Evolutionary conservation across 2,888 invertebrate species (phyloP), one percentile per base, ranked within the genome.

Genomic region (Euclidia mi): DNA sequence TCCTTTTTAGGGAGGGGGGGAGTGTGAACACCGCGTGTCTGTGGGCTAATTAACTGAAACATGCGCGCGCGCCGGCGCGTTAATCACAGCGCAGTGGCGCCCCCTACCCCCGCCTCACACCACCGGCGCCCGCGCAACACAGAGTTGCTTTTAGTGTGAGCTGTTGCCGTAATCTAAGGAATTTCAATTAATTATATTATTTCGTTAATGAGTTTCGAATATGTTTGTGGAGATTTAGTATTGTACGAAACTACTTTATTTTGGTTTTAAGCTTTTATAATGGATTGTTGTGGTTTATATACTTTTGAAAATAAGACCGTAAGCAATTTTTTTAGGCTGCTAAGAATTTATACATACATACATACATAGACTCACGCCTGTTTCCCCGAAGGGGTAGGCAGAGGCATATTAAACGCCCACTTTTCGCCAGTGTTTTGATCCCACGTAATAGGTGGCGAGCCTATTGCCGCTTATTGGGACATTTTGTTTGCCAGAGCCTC

Each of bases 121-220:
- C 61, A 37, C 53, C 66, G 43, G 61, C 65, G 32, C 71, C 78
- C 70, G 76, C 76, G 75, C 76, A 84, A 92, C 92, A 92, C 88
- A 78, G 85, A 89, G 87, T 89, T 89, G 92, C 93, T 93, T 89
- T 93, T 92, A 93, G 91, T 85, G 89, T 74, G 78, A 82, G 85
- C 79, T 90, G 91, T 91, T 82, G 78, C 81, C 81, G 88, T 87
- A 84, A 89, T 90, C 91, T 90, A 77, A 78, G 86, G 92, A 92
- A 94, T 94, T 90, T 88, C 86, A 85, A 90, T 90, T 91, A 81
- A 83, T 81, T 78, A 83, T 81, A 84, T 82, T 85, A 85, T 85
- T 81, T 85, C 79, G 78, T 81, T 82, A 81, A 82, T 84, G 83
- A 82, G 84, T 78, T 73, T 71, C 75, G 79, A 74, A 68, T 69